Conservation (phyloP, 2,888 invertebrate species). For the Nomada goodeniana region DNA sequence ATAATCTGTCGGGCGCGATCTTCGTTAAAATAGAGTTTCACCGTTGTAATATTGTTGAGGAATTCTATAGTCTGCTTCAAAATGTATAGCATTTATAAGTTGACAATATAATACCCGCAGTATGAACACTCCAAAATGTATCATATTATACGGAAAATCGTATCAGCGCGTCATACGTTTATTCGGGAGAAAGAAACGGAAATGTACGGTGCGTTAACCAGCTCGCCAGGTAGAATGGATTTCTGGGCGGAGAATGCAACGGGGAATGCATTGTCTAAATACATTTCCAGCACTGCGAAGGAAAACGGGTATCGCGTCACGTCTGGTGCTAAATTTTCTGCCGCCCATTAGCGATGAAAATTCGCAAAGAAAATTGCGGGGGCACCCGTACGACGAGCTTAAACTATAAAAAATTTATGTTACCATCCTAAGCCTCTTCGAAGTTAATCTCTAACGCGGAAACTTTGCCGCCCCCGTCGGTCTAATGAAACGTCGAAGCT, state of each 20-base stretch:
- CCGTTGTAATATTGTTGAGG: no score
- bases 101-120: no score
- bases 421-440: no score
- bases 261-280: not conserved
- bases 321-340: slow-evolving; percentile 22
- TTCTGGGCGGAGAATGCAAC: slow-evolving; percentile 6
- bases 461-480: no score
- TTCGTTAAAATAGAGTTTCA: no score
- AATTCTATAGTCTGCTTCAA: no score
- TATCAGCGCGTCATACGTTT: not conserved
- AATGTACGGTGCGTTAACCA: not conserved
- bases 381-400: no score
- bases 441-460: no score
- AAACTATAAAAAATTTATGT: no score
- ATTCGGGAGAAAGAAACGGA: not conserved
- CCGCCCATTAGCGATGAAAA: slow-evolving; percentile 31
- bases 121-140: not conserved
- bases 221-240: not conserved
- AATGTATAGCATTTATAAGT: no score
- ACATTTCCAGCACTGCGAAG: not conserved
- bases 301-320: slow-evolving; percentile 4
- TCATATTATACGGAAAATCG: slow-evolving; percentile 25
- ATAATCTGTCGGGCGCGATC: no score
- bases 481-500: no score
- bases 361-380: not conserved